These are phyloP conservation scores for Dryobota labecula DNA, from an alignment of 2,888 invertebrate species.

Conservation along the genomic window DNA sequence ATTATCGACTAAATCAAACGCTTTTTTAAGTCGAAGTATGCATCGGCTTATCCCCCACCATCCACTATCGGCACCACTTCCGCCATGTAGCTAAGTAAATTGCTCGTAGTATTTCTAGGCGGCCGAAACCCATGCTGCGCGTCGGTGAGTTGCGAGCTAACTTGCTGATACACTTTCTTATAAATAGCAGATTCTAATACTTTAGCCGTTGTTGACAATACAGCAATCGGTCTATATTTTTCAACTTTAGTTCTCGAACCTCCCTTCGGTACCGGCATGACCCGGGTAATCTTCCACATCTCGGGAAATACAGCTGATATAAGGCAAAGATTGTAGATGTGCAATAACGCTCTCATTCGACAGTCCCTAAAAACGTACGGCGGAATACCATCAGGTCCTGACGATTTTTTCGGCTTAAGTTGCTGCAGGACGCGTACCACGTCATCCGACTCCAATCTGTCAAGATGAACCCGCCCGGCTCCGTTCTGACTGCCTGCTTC, in stretches of 20 bases:
- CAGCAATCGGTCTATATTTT: neutral
- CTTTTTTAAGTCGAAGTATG: constrained; percentile 36
- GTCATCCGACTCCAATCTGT: neutral
- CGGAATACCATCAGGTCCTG: constrained; percentile 1
- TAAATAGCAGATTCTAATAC: neutral
- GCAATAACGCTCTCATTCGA: neutral
- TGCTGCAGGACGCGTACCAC: neutral
- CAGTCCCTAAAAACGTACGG: constrained; percentile 6
- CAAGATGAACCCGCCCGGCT: neutral
- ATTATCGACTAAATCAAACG: constrained; percentile 33
- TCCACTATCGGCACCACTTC: constrained; percentile 24
- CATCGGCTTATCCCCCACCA: constrained; percentile 21
- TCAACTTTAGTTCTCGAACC: neutral
- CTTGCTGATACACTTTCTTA: neutral
- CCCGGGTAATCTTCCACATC: neutral
- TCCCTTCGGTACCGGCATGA: neutral
- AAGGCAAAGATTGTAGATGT: neutral
- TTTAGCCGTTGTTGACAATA: neutral
- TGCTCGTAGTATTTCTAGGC: constrained; percentile 24
- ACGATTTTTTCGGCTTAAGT: neutral
- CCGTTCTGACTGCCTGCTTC: neutral
- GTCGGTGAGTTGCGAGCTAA: neutral
- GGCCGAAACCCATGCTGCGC: neutral
- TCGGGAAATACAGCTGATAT: neutral
- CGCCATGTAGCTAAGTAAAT: constrained; percentile 24